Percentiles rank a stretch among this genome's conserved stretches.
phyloP scores from a whole-genome alignment of 2,113 vertebrate species.

The Taxidea taxus region DNA sequence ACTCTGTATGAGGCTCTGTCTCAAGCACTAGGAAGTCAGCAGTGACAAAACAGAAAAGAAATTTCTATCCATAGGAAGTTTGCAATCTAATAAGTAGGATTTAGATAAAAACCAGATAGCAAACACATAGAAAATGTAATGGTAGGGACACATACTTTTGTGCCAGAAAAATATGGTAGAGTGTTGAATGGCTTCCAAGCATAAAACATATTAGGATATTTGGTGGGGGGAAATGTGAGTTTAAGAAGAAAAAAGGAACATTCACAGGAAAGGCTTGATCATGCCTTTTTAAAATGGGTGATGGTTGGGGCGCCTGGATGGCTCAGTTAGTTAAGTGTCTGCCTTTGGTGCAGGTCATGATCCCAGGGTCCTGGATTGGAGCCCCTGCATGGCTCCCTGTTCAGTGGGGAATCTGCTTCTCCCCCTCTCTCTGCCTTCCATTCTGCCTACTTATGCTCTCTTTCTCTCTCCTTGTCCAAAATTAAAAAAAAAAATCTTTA shows the following conservation, averaged over 20 bases:
- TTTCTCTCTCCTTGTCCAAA: too few relatives aligned
- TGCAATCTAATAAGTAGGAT: background rate
- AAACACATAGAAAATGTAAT: background rate
- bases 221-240: background rate
- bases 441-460: too few relatives aligned
- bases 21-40: background rate
- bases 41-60: background rate
- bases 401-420: too few relatives aligned
- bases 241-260: background rate
- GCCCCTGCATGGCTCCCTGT: too few relatives aligned
- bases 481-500: too few relatives aligned
- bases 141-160: background rate
- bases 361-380: too few relatives aligned
- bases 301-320: too few relatives aligned
- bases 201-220: background rate
- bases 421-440: too few relatives aligned
- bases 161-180: background rate
- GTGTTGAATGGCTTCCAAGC: background rate
- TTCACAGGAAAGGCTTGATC: background rate
- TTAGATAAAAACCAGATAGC: background rate
- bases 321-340: too few relatives aligned
- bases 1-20: background rate
- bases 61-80: background rate
- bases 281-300: background rate
- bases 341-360: too few relatives aligned